phyloP scores from a whole-genome alignment of 1,140 invertebrate genomes.

The Nylanderia fulva region DNA sequence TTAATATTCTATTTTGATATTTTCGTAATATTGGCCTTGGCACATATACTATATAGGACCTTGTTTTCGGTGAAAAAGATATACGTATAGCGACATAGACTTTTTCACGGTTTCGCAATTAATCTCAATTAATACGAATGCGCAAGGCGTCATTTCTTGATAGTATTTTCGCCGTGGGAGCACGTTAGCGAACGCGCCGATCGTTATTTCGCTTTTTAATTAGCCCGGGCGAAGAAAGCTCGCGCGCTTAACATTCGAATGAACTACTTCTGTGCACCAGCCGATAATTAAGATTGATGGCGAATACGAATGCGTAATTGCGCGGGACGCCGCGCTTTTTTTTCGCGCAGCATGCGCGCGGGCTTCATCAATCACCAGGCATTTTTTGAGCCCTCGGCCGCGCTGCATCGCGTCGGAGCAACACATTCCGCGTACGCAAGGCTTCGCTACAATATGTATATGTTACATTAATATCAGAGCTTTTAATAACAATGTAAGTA shows the following conservation, averaged over 20 bases:
- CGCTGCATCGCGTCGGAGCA: constrained; percentile 25
- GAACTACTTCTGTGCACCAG: constrained; percentile 69
- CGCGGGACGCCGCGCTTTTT: constrained; percentile 69
- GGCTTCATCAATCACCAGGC: constrained; percentile 73
- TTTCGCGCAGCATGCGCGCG: constrained; percentile 48
- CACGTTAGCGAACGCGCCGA: constrained; percentile 24
- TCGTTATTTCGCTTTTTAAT: constrained; percentile 71
- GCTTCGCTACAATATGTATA: no score
- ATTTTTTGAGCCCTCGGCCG: constrained; percentile 47
- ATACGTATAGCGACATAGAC: background rate
- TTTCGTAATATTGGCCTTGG: constrained; percentile 1
- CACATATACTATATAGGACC: background rate
- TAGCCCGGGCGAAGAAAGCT: constrained; percentile 67
- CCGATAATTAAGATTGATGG: constrained; percentile 75
- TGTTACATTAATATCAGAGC: no score
- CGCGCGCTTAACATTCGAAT: constrained; percentile 72
- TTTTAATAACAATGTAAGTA: no score
- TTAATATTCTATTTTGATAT: background rate
- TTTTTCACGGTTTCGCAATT: constrained; percentile 26
- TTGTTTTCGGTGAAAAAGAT: background rate
- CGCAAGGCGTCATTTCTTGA: constrained; percentile 26
- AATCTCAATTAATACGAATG: constrained; percentile 49
- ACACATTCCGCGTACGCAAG: constrained; percentile 64
- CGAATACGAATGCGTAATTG: constrained; percentile 74
- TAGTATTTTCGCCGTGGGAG: constrained; percentile 25